Conservation (phyloP, 2,888 invertebrate species). For the Xanthia togata region DNA sequence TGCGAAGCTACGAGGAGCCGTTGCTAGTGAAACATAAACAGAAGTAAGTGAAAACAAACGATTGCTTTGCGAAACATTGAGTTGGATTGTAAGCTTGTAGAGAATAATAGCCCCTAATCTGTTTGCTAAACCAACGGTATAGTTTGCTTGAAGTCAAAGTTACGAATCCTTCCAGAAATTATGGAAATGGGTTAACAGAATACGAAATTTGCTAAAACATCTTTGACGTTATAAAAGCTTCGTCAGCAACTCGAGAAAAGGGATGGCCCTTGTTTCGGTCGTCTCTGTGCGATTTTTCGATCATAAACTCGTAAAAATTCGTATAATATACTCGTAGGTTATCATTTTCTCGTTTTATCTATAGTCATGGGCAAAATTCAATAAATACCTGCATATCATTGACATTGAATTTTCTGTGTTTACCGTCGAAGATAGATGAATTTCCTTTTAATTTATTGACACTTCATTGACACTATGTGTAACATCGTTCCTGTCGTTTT, state of each 20-base stretch:
- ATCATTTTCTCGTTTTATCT: neutral
- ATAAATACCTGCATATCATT: neutral
- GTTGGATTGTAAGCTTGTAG: neutral
- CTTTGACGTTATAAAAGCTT: constrained; percentile 5
- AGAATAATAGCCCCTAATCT: constrained; percentile 5
- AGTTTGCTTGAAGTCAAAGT: neutral
- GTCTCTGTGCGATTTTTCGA: too few relatives aligned
- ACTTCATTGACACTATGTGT: too few relatives aligned
- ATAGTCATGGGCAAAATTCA: neutral
- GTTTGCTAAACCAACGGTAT: neutral
- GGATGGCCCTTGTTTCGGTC: neutral
- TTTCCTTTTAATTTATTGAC: neutral
- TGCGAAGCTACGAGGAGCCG: too few relatives aligned
- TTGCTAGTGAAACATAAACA: neutral
- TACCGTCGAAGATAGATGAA: neutral
- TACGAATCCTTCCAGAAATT: neutral
- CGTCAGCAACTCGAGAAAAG: neutral
- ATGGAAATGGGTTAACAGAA: neutral
- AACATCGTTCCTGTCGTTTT: too few relatives aligned
- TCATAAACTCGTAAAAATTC: neutral
- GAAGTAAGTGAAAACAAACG: neutral
- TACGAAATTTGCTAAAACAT: neutral
- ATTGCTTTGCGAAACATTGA: constrained; percentile 17
- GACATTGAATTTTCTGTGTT: neutral
- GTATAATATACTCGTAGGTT: neutral